Conservation (phyloP, 2,888 invertebrate species). For the Limulus polyphemus region DNA sequence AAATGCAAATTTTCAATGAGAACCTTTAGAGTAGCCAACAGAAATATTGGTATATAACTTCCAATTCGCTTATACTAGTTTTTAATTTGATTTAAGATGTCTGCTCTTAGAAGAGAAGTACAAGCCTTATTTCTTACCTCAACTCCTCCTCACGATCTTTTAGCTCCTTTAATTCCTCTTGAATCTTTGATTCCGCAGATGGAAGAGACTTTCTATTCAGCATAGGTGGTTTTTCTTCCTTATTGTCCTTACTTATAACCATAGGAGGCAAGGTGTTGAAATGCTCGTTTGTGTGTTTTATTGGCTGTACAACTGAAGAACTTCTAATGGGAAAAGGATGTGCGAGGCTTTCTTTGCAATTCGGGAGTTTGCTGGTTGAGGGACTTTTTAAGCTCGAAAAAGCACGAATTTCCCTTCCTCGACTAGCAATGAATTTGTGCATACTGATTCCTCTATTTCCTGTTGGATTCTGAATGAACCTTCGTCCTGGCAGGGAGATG, state of each 20-base stretch:
- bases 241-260: slow-evolving; percentile 4
- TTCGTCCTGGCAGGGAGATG: not conserved
- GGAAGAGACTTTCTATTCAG: not conserved
- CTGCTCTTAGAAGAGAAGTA: not conserved
- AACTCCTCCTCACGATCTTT: slow-evolving; percentile 66
- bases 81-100: too few species aligned
- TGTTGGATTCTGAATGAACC: not conserved
- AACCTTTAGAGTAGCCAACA: too few species aligned
- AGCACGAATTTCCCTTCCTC: slow-evolving; percentile 46
- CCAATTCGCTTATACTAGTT: too few species aligned
- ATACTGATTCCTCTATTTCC: slow-evolving; percentile 38
- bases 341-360: not conserved
- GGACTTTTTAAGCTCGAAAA: not conserved
- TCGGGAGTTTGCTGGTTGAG: slow-evolving; percentile 1
- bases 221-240: not conserved
- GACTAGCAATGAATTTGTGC: slow-evolving; percentile 69
- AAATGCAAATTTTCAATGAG: too few species aligned
- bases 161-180: slow-evolving; percentile 70
- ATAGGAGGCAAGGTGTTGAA: slow-evolving; percentile 6
- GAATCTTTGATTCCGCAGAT: slow-evolving; percentile 73
- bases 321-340: slow-evolving; percentile 3
- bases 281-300: not conserved
- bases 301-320: slow-evolving; percentile 1
- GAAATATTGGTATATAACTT: too few species aligned
- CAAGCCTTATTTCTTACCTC: slow-evolving; percentile 41